Percentiles rank a stretch among this genome's conserved stretches.
Conservation (phyloP, 2,888 invertebrate genomes). For the Orthosia incerta region DNA sequence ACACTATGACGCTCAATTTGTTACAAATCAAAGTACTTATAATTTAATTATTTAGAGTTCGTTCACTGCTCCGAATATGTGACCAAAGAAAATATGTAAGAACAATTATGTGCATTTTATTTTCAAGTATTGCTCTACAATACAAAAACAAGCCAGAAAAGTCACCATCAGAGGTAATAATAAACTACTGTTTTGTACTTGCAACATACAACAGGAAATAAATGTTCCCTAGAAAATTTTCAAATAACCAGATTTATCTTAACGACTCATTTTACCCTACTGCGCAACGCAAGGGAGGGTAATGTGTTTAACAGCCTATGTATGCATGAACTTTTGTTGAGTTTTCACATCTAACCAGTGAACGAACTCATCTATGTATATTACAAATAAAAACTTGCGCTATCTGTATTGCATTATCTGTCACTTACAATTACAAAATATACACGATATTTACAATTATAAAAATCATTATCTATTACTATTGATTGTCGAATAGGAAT, state of each 20-base stretch:
- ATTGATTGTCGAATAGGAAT: slow-evolving; percentile 69
- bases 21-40: slow-evolving; percentile 56
- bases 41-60: slow-evolving; percentile 33
- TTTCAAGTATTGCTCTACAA: no score
- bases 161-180: not conserved
- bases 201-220: slow-evolving; percentile 17
- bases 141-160: not conserved
- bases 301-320: no score
- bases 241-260: not conserved
- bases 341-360: slow-evolving; percentile 6
- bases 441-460: slow-evolving; percentile 80
- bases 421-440: slow-evolving; percentile 65
- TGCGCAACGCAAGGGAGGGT: no score
- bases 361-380: slow-evolving; percentile 27
- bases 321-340: no score
- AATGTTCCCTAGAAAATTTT: not conserved
- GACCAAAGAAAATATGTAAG: not conserved
- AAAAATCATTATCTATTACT: slow-evolving; percentile 65
- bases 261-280: no score
- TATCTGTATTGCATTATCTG: slow-evolving; percentile 69
- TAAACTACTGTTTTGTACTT: slow-evolving; percentile 45
- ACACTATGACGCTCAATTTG: slow-evolving; percentile 56
- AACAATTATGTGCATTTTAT: no score
- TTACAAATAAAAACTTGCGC: slow-evolving; percentile 52
- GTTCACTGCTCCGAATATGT: slow-evolving; percentile 29